Base-by-base conservation (phyloP, 2,888 invertebrate species). In the Zaprionus bogoriensis region DNA sequence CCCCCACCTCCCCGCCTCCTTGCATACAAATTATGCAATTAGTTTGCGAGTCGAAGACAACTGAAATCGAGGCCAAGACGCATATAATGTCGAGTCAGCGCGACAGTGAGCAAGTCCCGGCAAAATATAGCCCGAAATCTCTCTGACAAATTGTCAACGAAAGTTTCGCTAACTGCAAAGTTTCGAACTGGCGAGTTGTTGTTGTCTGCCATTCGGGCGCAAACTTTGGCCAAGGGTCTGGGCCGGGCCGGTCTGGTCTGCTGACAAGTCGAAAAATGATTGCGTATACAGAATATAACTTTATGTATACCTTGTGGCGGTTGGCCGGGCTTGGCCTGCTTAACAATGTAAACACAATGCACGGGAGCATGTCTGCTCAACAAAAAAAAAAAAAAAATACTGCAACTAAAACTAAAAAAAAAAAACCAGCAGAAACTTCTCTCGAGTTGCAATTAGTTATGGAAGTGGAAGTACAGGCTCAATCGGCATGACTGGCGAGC, bases 11-110 rank as follows among this genome's bases (percentile, higher is more conserved):
- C 68, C 75, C 77, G 77, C 74, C 82, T 80, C 84, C 84, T 79
- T 87, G 89, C 89, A 89, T 89, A 88, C 89, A 89, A 90, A 89
- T 89, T 89, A 89, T 87, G 89, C 85, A 89, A 89, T 89, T 90
- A 90, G 81, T 64, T 74, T n/a, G n/a, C n/a, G 41, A 19, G 46
- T 14, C n/a, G n/a, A 23, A 41, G 12, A 22, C 20, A 53, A 20
- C 67, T 39, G 44, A 50, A 55, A 67, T 58, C 39, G 54, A 30
- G 58, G 41, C 51, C 64, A 63, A 66, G 64, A 32, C 20, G 59
- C 48, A 67, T 60, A 71, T 71, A 74, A 84, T 69, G 70, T 68
- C n/a, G 5, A n/a, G n/a, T n/a, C n/a, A n/a, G n/a, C n/a, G n/a
- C n/a, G n/a, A n/a, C n/a, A n/a, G n/a, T n/a, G n/a, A n/a, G n/a